Evolutionary conservation across 2,797 vertebrate genomes (phyloP).

Genomic region (Characodon lateralis): DNA sequence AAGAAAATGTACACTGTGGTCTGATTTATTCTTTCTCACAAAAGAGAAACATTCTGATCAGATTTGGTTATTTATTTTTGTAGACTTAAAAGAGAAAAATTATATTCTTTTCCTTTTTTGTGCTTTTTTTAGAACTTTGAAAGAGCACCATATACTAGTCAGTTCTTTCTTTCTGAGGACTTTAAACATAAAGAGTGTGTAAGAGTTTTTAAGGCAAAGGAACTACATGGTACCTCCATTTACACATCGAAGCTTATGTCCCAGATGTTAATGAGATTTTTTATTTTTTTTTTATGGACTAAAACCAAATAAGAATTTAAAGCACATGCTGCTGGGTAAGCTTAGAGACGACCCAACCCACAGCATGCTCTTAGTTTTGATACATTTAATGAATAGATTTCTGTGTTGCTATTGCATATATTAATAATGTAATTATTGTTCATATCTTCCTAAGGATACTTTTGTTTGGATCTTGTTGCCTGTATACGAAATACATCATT

Average conservation of each 20-base stretch:
- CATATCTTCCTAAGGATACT: background rate
- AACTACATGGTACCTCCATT: background rate
- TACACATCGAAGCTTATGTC: background rate
- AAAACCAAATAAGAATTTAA: background rate
- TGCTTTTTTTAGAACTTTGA: too few species aligned
- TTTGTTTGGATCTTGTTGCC: slow-evolving; percentile 14
- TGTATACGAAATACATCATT: slow-evolving; percentile 27
- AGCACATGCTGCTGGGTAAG: background rate
- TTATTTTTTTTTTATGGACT: too few species aligned
- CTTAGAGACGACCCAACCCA: too few species aligned
- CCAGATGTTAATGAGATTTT: background rate
- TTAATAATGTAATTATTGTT: background rate
- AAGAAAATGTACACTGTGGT: background rate
- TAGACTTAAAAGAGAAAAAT: too few species aligned
- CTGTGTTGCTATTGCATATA: background rate
- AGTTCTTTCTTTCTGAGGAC: too few species aligned
- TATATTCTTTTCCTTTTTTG: too few species aligned
- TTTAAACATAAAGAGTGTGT: too few species aligned
- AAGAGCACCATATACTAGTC: too few species aligned
- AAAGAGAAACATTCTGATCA: too few species aligned
- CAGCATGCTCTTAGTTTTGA: background rate
- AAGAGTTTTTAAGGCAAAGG: background rate
- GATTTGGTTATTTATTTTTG: too few species aligned
- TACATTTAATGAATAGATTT: background rate
- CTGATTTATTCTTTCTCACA: too few species aligned